Percentiles rank a stretch among this genome's conserved stretches.
Conservation (phyloP, 2,113 vertebrate genomes). For the Bettongia penicillata region DNA sequence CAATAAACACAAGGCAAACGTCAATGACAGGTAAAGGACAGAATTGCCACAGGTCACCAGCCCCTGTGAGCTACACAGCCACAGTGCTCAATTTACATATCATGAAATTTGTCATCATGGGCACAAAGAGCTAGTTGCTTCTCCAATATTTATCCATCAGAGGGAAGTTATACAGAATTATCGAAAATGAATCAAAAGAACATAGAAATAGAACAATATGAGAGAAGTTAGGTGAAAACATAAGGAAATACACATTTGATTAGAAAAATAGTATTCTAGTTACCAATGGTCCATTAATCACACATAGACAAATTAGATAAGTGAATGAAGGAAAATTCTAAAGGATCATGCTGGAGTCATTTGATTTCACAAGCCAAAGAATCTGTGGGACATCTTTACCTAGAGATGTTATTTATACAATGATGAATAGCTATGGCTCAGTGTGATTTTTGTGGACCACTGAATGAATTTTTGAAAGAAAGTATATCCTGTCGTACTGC, state of each 20-base stretch:
- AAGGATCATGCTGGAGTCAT: conserved; percentile 70
- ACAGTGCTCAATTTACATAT: not conserved
- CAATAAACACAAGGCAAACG: not conserved
- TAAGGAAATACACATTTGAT: conserved; percentile 34
- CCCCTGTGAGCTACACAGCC: not conserved
- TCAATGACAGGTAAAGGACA: not conserved
- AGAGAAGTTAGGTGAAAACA: conserved; percentile 13
- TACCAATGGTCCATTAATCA: not conserved
- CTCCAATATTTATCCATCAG: not conserved
- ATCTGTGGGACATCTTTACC: conserved; percentile 62
- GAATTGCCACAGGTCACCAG: not conserved
- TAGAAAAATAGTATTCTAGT: conserved; percentile 19
- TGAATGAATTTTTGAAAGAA: conserved; percentile 50
- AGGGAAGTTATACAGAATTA: conserved; percentile 19
- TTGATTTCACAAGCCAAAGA: conserved; percentile 69
- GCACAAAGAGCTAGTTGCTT: not conserved
- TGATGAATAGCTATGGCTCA: conserved; percentile 73
- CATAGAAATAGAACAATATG: conserved; percentile 20
- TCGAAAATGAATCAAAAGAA: conserved; percentile 62
- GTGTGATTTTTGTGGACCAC: conserved; percentile 67
- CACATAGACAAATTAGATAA: conserved; percentile 24
- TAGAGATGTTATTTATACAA: conserved; percentile 70
- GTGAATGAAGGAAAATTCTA: conserved; percentile 37
- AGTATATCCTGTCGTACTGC: conserved; percentile 18
- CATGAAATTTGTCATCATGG: not conserved